Conservation (phyloP, 2,797 vertebrate species). For the Cacajao melanocephalus region DNA sequence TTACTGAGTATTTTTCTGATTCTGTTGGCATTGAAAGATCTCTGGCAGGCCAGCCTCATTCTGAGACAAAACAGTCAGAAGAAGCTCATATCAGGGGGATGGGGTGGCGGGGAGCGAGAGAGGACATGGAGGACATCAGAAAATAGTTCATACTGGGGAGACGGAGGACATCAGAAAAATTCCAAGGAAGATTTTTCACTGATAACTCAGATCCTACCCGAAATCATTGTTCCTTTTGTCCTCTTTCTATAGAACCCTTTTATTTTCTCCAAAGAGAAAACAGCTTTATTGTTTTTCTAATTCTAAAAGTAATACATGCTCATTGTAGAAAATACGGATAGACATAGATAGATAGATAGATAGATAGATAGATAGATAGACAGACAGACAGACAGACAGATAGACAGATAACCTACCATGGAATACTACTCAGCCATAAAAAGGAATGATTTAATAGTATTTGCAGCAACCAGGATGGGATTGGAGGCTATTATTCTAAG, state of each 20-base stretch:
- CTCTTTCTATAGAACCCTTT: neutral
- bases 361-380: no score
- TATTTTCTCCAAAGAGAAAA: neutral
- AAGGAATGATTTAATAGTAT: neutral
- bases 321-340: neutral
- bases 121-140: neutral
- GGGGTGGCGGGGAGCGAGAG: neutral
- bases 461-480: neutral
- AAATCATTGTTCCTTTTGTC: neutral
- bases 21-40: neutral
- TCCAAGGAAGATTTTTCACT: neutral
- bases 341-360: no score
- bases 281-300: neutral
- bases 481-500: neutral
- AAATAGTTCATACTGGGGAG: neutral
- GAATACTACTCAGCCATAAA: neutral
- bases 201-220: neutral
- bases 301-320: neutral
- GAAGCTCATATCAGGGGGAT: neutral
- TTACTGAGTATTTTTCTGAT: constrained; percentile 16
- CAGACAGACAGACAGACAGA: no score
- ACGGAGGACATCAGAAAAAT: neutral
- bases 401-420: neutral
- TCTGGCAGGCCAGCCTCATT: neutral
- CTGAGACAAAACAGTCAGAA: neutral